Evolutionary conservation across 2,888 invertebrate species (phyloP), one percentile per base, ranked within the genome.

Genomic region (Anaspis maculata): DNA sequence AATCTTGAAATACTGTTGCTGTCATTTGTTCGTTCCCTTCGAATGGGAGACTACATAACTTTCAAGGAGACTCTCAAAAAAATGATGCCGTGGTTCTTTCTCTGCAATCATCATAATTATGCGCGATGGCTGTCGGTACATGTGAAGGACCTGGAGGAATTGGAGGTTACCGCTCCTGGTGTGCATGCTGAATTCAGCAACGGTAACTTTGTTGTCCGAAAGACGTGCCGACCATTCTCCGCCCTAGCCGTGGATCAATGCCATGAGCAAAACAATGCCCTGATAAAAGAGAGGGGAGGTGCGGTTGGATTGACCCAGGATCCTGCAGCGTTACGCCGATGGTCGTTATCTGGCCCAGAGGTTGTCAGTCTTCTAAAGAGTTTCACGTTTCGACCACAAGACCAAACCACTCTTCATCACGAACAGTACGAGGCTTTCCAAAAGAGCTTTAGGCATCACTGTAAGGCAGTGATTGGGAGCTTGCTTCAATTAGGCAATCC

Each of bases 1-100:
- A n/a, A n/a, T n/a, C n/a, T n/a, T n/a, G n/a, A n/a, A n/a, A n/a
- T n/a, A n/a, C n/a, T n/a, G n/a, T n/a, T n/a, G n/a, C n/a, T n/a
- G n/a, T n/a, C n/a, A n/a, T n/a, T n/a, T n/a, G n/a, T n/a, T n/a
- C n/a, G n/a, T n/a, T n/a, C n/a, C n/a, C n/a, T n/a, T n/a, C n/a
- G n/a, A n/a, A n/a, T n/a, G n/a, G n/a, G n/a, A n/a, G n/a, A n/a
- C n/a, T n/a, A n/a, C n/a, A n/a, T n/a, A n/a, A n/a, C n/a, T n/a
- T n/a, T n/a, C n/a, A n/a, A n/a, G n/a, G n/a, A 29, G 7, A 39
- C 36, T 27, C 35, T 44, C 16, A 25, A 36, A 27, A 41, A 24
- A 34, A 44, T 44, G 41, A 16, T 41, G 3, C 41, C 41, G 10
- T 44, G 27, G 30, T 35, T 43, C 31, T 44, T 43, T 34, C 29